Evolutionary conservation across 2,113 vertebrate genomes (phyloP), one percentile per base, ranked within the genome.

Genomic region (Macrotis lagotis): DNA sequence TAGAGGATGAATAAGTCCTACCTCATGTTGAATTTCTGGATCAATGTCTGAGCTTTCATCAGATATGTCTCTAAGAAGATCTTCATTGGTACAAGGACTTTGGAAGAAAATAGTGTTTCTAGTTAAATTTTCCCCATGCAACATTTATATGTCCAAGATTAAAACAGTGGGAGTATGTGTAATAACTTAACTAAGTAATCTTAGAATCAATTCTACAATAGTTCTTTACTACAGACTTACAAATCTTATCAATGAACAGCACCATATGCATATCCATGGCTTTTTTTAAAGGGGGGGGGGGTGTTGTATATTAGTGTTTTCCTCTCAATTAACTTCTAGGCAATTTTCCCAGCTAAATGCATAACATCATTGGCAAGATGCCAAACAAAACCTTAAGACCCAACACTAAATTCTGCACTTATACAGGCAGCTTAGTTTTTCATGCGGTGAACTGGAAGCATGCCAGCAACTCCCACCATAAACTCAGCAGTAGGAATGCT

Each of bases 281-380:
- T 98, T 98, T 96, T 97, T 48, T 97, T 97, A 96, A 96, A 97
- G 96, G 96, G 97, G 96, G 96, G 97, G 95, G 98, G 98, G 93
- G 95, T 94, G 93, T 98, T 98, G 98, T 98, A 98, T 99, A 98
- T 99, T 99, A 98, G 98, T 99, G 98, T 99, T 99, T 99, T 99
- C 98, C 98, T 99, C 98, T 99, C 98, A 99, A 99, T 99, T 99
- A 99, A 98, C 98, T 99, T 98, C 98, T 98, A 98, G 98, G 98
- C 99, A 99, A 98, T 99, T 99, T 99, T 99, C 98, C 98, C 98
- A 99, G 98, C 98, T 99, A 99, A 99, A 98, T 98, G 98, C 98
- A 99, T 99, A 99, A 98, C 98, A 99, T 99, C 98, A 98, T 98
- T 99, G 98, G 98, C 98, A 98, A 98, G 19, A 93, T 14, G 98